Evolutionary conservation across 2,113 vertebrate species (phyloP), one percentile per base, ranked within the genome.

Genomic region (Felis chaus): DNA sequence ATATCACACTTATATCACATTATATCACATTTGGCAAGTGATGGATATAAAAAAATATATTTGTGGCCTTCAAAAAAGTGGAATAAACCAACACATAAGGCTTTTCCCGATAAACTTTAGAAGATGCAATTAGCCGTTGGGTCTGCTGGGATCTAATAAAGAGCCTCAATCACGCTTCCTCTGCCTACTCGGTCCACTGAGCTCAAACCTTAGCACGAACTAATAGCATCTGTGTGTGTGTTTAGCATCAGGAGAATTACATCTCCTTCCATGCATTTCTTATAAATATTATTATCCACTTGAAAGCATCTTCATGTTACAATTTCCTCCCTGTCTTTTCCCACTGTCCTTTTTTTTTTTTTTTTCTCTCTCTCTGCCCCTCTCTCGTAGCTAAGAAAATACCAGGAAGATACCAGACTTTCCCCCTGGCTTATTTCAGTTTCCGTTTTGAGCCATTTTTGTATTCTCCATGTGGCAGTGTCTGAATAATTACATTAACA

Each of bases 1-100:
- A 36, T 33, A 61, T 18, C 74, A 48, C 73, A 78, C 45, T 78
- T 18, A 48, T 48, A 78, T 78, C 74, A 78, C 74, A 15, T 8
- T 78, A 78, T 9, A 27, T 91, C 76, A 94, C 50, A 85, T 88
- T 73, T 86, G 90, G 90, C 73, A 94, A 86, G 45, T 10, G 55
- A 50, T 39, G 53, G 76, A 27, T 85, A 84, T 78, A 94, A 90
- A 95, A 92, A 96, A 39, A 61, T 4, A 19, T 39, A 48, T 71
- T 29, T 83, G 50, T 89, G 74, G 82, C 45, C 90, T 97, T 92
- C 45, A 61, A 84, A 87, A 87, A 55, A 23, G 4, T 79, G 55
- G 39, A 84, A 68, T 36, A 79, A 85, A 79, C 3, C 39, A 76
- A 92, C 91, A 80, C 15, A 14, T 29, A 50, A 69, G 61, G 2